A percentile compares a stretch with the other conserved stretches of the same genome.
These are phyloP conservation scores for Takifugu bimaculatus DNA, from an alignment of 2,113 vertebrate species.

Conservation along the genomic window DNA sequence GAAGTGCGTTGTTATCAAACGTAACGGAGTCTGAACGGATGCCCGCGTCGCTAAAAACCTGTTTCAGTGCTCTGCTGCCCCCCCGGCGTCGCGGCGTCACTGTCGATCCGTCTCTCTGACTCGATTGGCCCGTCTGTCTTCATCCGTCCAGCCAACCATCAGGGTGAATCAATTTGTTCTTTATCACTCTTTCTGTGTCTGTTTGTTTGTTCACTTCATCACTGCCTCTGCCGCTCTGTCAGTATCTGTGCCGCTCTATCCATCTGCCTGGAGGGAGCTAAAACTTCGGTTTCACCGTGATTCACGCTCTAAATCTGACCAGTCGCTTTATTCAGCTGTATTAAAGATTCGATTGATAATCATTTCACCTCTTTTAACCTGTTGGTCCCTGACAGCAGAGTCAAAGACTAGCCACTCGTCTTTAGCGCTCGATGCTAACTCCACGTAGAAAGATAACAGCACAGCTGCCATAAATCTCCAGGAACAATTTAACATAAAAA, in stretches of 20 bases:
- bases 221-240: conserved; percentile 43
- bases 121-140: conserved; percentile 39
- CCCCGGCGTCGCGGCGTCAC: conserved; percentile 34
- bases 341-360: conserved; percentile 81
- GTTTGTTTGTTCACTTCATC: conserved; percentile 62
- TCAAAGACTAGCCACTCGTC: not conserved
- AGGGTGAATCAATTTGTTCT: conserved; percentile 52
- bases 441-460: not conserved
- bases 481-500: not conserved
- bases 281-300: not conserved
- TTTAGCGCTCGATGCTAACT: conserved; percentile 4
- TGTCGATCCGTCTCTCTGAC: conserved; percentile 33
- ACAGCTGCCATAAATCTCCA: not conserved
- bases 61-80: conserved; percentile 8
- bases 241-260: conserved; percentile 42
- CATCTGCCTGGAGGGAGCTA: conserved; percentile 10
- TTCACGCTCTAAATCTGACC: not conserved
- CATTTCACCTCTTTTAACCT: conserved; percentile 74
- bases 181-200: conserved; percentile 44
- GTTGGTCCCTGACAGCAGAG: conserved; percentile 52
- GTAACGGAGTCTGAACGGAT: not conserved
- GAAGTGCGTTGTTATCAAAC: not conserved
- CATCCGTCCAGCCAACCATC: conserved; percentile 46
- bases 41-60: not conserved
- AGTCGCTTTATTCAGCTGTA: conserved; percentile 80